Evolutionary conservation across 92 coral and sea anemone species (phyloP), one percentile per base, ranked within the genome.

Genomic region (Anthopleura xanthogrammica): DNA sequence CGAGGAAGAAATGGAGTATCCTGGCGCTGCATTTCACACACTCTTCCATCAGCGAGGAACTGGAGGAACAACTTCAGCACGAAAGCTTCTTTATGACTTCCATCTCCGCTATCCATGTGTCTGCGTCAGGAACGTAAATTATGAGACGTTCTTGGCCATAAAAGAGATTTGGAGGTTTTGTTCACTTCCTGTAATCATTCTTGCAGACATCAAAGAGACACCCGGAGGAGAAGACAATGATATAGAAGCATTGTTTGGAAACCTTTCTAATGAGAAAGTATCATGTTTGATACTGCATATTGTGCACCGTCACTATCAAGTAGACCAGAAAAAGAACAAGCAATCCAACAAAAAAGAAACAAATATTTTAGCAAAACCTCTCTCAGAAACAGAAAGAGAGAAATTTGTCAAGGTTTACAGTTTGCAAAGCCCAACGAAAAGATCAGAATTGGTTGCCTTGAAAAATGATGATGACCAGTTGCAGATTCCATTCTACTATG

Each of bases 11-110:
- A 4, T 43, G 50, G 50, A 43, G 7, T 43, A 43, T 43, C 50
- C 50, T 4, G 50, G 50, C 7, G 50, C 50, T 43, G 50, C 50
- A 43, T 43, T 4, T 43, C 50, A 4, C 50, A 43, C 5, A 43
- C 50, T 43, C 7, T 43, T 4, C 50, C 50, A 43, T 7, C 50
- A 43, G 7, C 50, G 50, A 4, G 50, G 50, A 43, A 43, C 50
- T n/a, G 95, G 95, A 23, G 95, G 95, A 1, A 79, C 95, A 8
- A 92, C 95, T 9, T 86, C 92, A 2, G 91, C 95, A 12, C 56
- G 95, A 39, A 84, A 72, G 65, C 66, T 92, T 46, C 86, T 92
- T 16, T 92, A 71, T 87, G 91, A 81, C 16, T 89, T 71, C 55
- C 94, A 88, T 12, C 64, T 48, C 16, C 76, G 52, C 7, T 91